Percentiles rank a stretch among this genome's conserved stretches.
These are phyloP conservation scores for Talpa occidentalis DNA, from an alignment of 2,113 vertebrate species.

Conservation along the genomic window DNA sequence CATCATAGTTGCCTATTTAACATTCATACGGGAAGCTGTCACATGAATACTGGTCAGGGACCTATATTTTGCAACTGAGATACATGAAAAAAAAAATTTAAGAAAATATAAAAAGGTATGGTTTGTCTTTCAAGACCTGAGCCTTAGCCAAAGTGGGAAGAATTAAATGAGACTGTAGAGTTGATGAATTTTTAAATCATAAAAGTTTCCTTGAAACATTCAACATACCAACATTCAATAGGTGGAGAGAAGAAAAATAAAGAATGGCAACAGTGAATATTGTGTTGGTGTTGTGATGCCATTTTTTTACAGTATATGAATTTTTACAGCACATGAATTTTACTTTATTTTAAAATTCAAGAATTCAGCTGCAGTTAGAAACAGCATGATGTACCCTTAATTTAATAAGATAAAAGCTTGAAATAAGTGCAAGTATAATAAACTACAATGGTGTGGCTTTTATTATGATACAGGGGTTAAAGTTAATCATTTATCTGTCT, in stretches of 20 bases:
- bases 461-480: not conserved
- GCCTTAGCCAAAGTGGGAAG: slow-evolving; percentile 50
- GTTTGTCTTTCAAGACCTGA: slow-evolving; percentile 72
- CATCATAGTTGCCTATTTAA: slow-evolving; percentile 88
- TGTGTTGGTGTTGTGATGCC: not conserved
- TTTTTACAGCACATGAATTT: not conserved
- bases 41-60: slow-evolving; percentile 81
- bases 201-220: slow-evolving; percentile 63
- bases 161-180: slow-evolving; percentile 60
- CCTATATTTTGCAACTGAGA: slow-evolving; percentile 82
- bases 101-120: slow-evolving; percentile 67
- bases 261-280: not conserved
- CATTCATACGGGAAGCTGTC: slow-evolving; percentile 84
- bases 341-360: slow-evolving; percentile 30
- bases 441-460: no score
- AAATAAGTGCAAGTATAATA: not conserved
- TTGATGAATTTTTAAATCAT: slow-evolving; percentile 49
- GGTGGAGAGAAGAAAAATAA: slow-evolving; percentile 7
- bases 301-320: no score
- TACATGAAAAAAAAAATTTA: slow-evolving; percentile 77
- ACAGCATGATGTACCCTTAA: slow-evolving; percentile 39
- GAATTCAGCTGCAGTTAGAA: slow-evolving; percentile 12
- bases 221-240: slow-evolving; percentile 27
- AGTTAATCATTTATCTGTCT: not conserved
- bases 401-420: slow-evolving; percentile 48